Percentiles rank a stretch among this genome's conserved stretches.
Evolutionary conservation across 2,113 vertebrate species (phyloP).

Genomic region (Pseudolaguvia tuberculata): DNA sequence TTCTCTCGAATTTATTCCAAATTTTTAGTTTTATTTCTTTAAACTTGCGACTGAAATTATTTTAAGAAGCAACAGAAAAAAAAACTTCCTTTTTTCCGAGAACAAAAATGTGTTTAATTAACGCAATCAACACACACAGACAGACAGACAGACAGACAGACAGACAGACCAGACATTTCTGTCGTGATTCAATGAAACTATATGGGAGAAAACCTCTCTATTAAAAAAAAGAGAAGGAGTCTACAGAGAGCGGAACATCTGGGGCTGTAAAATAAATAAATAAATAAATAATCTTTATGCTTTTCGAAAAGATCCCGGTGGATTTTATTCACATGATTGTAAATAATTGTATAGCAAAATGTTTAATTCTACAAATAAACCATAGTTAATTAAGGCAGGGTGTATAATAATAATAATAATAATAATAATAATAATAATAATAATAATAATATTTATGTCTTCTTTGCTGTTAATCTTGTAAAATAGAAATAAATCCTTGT

Average conservation of each 20-base stretch:
- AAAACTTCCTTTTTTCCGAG: background rate
- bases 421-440: background rate
- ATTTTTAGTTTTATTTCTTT: background rate
- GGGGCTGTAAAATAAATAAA: background rate
- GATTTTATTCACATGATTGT: background rate
- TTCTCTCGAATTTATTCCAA: background rate
- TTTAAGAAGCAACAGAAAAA: background rate
- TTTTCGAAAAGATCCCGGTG: background rate
- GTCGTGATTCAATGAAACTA: background rate
- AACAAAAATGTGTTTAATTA: background rate
- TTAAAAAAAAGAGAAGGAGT: background rate
- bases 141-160: too few species aligned
- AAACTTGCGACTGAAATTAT: background rate
- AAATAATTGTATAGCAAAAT: background rate
- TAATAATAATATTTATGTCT: slow-evolving; percentile 7
- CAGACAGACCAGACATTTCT: background rate
- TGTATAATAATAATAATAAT: slow-evolving; percentile 8
- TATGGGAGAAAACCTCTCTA: too few species aligned
- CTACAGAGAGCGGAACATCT: background rate
- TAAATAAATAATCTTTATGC: background rate
- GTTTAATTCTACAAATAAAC: background rate
- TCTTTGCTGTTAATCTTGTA: background rate
- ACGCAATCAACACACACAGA: background rate
- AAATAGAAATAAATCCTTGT: background rate
- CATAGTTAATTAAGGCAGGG: background rate